Base-by-base conservation (phyloP, 2,888 invertebrate genomes). In the Mesorhabditis sp. region DNA sequence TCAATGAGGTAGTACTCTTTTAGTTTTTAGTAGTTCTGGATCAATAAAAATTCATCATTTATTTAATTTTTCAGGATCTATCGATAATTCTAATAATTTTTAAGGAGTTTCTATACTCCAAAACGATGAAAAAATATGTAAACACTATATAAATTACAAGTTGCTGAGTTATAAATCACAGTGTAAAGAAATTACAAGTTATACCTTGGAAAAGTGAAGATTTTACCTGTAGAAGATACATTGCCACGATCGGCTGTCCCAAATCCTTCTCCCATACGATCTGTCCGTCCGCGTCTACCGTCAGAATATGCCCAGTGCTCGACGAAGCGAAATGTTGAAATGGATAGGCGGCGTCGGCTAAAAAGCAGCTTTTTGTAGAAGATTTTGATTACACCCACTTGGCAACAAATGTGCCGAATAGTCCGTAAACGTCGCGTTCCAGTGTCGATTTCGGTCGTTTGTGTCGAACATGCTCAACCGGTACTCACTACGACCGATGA, bases 361-460 rank as follows among this genome's bases (percentile, higher is more conserved):
- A 28, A 28, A 28, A 28, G 28, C 28, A 28, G 28, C 28, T 28
- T 1, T 28, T 28, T 28, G 28, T 28, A 28, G 28, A 28, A 28
- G 28, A 28, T 28, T 28, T 28, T 28, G 28, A 1, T 28, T 28
- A 28, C 28, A 50, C 58, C n/a, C n/a, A 91, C 91, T 76, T 45
- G 85, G 80, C 43, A 86, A 82, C 91, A 92, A 75, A 91, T 91
- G 85, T 0, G 88, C 86, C 1, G 95, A 92, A 86, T 97, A 98
- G 87, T 96, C 96, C 84, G 91, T 93, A 88, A 93, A 97, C 0
- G 96, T 96, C 4, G 96, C 93, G 88, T 98, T 97, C 96, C 96
- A 97, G 5, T 77, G 86, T 84, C 92, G 91, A 65, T 89, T 88
- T 62, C 90, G 88, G 42, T 89, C 89, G 58, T 92, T 91, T 75